Conservation (phyloP, 2,888 invertebrate genomes). For the Rapana venosa region DNA sequence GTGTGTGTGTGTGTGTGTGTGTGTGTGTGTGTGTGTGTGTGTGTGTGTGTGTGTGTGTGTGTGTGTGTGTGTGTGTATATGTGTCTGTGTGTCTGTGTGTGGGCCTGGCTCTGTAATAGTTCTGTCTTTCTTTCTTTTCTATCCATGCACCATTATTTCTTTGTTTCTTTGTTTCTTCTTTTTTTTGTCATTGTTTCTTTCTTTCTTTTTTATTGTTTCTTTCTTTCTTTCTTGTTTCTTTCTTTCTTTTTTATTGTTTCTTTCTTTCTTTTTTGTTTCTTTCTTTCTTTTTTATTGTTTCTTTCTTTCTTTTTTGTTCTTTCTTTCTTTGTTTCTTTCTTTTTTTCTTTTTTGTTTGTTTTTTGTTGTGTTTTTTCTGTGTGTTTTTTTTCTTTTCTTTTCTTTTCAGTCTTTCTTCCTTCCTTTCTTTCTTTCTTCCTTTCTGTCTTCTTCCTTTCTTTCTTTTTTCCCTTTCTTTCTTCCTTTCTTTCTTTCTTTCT, state of each 20-base stretch:
- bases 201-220: too few relatives aligned
- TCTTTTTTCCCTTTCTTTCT: background rate
- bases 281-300: background rate
- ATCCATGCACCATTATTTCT: too few relatives aligned
- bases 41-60: too few relatives aligned
- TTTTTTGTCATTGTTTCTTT: too few relatives aligned
- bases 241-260: background rate
- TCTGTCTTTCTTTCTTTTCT: background rate
- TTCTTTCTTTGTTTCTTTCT: too few relatives aligned
- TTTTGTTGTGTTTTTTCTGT: too few relatives aligned
- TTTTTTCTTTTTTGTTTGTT: too few relatives aligned
- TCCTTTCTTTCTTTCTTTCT: background rate
- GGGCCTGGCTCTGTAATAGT: background rate
- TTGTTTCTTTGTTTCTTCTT: too few relatives aligned
- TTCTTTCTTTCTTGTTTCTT: background rate
- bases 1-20: too few relatives aligned
- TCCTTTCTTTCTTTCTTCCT: background rate
- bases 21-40: too few relatives aligned
- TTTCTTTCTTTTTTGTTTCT: background rate
- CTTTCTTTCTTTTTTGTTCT: background rate
- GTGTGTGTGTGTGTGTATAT: too few relatives aligned
- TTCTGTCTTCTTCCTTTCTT: background rate
- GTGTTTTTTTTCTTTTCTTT: too few relatives aligned
- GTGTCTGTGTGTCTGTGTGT: background rate
- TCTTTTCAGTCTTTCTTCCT: background rate